Percentiles rank a stretch among this genome's conserved stretches.
Conservation (phyloP, 1,140 invertebrate species). For the Meloidogyne exigua region DNA sequence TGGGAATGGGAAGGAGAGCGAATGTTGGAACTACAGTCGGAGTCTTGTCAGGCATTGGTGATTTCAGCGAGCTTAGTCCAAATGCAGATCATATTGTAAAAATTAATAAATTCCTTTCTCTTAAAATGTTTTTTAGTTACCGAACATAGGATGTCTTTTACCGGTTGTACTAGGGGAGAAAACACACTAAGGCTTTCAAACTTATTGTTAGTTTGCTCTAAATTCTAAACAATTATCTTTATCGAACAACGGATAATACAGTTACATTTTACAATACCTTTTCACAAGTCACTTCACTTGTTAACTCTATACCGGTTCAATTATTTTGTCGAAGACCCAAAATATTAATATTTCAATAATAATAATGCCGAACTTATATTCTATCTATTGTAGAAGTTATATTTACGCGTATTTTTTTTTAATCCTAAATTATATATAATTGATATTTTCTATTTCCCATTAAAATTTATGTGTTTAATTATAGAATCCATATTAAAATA, state of each 20-base stretch:
- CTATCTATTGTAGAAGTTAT: too few species aligned
- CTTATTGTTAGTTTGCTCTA: not conserved
- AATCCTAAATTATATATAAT: too few species aligned
- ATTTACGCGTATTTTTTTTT: too few species aligned
- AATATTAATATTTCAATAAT: not conserved
- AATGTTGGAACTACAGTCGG: constrained; percentile 65
- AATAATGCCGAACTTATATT: too few species aligned
- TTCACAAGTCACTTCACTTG: not conserved
- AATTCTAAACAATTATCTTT: too few species aligned
- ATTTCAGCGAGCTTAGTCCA: constrained; percentile 53
- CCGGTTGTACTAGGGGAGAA: not conserved
- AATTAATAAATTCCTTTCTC: not conserved
- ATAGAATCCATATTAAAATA: too few species aligned
- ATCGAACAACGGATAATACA: too few species aligned
- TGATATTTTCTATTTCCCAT: too few species aligned
- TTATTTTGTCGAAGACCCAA: not conserved
- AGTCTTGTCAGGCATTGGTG: constrained; percentile 64
- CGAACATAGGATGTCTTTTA: not conserved
- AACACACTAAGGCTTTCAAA: not conserved
- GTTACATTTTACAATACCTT: too few species aligned
- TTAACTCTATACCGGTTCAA: not conserved
- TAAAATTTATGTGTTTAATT: too few species aligned
- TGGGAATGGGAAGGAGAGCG: constrained; percentile 66
- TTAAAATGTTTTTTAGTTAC: not conserved
- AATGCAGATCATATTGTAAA: constrained; percentile 58